phyloP scores from a whole-genome alignment of 2,888 invertebrate genomes.

The Drosophila nr. perissopoda region DNA sequence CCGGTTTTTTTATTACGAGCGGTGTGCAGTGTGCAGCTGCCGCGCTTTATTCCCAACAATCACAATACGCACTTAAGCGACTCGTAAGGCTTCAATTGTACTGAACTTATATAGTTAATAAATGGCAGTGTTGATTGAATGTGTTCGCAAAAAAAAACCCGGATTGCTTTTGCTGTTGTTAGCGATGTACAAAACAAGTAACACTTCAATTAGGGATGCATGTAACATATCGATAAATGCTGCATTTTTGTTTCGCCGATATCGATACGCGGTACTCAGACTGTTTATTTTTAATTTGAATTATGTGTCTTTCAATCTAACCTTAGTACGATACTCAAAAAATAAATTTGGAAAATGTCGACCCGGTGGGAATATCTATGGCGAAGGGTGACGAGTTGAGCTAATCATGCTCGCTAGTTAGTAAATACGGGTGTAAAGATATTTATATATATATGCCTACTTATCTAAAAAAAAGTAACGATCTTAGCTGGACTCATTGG shows the following conservation, averaged over 20 bases:
- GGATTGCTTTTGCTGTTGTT: constrained; percentile 33
- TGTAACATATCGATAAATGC: constrained; percentile 8
- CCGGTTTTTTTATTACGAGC: constrained; percentile 46
- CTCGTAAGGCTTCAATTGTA: background rate
- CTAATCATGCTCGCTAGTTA: too few species aligned
- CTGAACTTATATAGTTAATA: constrained; percentile 8
- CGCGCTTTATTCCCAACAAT: constrained; percentile 12
- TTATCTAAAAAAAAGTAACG: too few species aligned
- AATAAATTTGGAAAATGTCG: too few species aligned
- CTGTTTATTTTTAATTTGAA: too few species aligned
- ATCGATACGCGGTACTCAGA: background rate
- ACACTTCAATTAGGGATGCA: constrained; percentile 28
- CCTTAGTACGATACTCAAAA: too few species aligned
- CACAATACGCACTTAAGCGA: constrained; percentile 13
- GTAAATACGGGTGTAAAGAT: too few species aligned
- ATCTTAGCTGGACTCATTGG: too few species aligned
- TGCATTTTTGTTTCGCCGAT: background rate
- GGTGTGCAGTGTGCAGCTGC: constrained; percentile 1
- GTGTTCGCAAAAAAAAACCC: constrained; percentile 34
- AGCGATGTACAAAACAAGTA: constrained; percentile 40
- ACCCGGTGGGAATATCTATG: too few species aligned
- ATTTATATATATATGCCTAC: too few species aligned
- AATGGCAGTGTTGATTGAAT: constrained; percentile 8
- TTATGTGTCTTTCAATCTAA: too few species aligned
- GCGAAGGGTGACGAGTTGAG: too few species aligned